These are phyloP conservation scores for Elanoides forficatus DNA, from an alignment of 2,113 vertebrate species.

Conservation along the genomic window DNA sequence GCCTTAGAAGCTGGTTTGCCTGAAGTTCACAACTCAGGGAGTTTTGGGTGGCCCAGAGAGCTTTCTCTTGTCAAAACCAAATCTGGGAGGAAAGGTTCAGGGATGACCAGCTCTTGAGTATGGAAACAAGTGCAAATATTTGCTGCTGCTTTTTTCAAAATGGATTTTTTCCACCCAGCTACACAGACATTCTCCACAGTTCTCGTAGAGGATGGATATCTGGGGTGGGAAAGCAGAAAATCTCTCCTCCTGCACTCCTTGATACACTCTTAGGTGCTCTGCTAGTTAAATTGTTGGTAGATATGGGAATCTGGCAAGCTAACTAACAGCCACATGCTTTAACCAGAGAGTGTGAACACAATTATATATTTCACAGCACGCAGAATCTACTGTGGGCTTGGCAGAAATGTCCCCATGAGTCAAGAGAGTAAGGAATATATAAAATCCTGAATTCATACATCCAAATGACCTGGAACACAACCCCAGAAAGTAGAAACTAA, in stretches of 20 bases:
- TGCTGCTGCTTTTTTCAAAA: not conserved
- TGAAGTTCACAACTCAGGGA: not conserved
- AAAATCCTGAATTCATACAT: not conserved
- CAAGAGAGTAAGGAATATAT: not conserved
- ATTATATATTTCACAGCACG: not conserved
- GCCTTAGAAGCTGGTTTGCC: not conserved
- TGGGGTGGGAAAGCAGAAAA: not conserved
- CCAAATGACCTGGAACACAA: not conserved
- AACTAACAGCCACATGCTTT: not conserved
- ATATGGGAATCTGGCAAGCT: not conserved
- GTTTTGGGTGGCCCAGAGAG: not conserved
- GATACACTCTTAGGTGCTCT: not conserved
- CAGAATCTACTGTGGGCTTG: not conserved
- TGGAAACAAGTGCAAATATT: not conserved
- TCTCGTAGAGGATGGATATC: not conserved
- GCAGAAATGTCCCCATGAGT: not conserved
- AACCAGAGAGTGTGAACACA: not conserved
- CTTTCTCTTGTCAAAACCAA: not conserved
- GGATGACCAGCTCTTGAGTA: not conserved
- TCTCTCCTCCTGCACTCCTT: not conserved
- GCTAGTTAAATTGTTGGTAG: not conserved
- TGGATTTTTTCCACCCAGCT: fast-evolving
- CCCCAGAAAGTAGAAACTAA: not conserved
- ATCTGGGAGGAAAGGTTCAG: not conserved
- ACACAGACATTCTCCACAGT: not conserved